These are phyloP conservation scores for Chloroceryle amazona DNA, from an alignment of 2,797 vertebrate species.

Conservation along the genomic window DNA sequence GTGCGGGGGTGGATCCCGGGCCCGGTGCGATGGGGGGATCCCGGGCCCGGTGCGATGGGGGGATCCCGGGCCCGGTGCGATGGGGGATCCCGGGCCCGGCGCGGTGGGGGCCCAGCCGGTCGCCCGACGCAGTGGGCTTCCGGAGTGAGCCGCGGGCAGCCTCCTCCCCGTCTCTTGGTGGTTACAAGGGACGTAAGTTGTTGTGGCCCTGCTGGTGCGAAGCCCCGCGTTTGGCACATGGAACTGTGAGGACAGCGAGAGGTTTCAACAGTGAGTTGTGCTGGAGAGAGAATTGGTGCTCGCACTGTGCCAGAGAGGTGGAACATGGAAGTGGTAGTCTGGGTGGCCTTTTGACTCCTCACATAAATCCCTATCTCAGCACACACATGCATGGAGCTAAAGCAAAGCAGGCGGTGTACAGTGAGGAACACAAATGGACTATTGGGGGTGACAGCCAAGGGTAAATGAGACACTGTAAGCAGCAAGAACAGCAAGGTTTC, in stretches of 20 bases:
- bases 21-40: no score
- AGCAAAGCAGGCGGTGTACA: not conserved
- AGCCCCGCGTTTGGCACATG: accelerated
- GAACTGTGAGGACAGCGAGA: not conserved
- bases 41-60: no score
- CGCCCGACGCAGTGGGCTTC: not conserved
- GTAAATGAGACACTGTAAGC: not conserved
- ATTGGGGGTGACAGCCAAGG: not conserved
- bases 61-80: no score
- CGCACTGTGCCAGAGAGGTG: not conserved
- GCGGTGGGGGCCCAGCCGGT: not conserved
- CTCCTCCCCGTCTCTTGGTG: no score
- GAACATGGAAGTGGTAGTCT: not conserved
- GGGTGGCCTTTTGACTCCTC: not conserved
- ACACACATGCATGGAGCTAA: accelerated
- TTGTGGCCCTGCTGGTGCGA: not conserved
- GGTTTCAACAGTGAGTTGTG: accelerated
- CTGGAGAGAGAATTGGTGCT: not conserved
- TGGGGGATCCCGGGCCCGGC: no score
- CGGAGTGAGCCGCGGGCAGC: not conserved
- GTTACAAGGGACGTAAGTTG: accelerated
- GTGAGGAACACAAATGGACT: not conserved
- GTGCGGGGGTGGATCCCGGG: no score
- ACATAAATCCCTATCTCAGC: accelerated
- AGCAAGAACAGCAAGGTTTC: not conserved